Evolutionary conservation across 2,888 invertebrate species (phyloP), one percentile per base, ranked within the genome.

Genomic region (Automeris io): DNA sequence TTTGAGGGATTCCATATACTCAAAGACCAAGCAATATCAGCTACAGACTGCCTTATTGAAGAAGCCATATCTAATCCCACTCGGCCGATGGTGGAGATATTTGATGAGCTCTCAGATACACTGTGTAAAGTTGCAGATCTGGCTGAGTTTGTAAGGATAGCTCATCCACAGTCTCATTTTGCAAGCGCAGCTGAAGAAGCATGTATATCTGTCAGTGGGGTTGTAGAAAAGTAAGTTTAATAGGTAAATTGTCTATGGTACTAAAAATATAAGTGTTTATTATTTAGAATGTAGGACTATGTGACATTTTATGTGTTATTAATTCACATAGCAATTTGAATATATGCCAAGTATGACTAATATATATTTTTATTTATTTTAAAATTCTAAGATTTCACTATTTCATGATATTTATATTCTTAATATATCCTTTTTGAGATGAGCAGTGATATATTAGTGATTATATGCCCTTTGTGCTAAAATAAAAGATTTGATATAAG

Each of bases 111-210:
- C 7, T 99, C 99, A 0, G 95, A 99, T 72, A 92, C 93, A 0
- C 78, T 99, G 34, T 99, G 99, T 71, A 93, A 94, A 80, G 97
- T 98, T 0, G 99, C 99, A 0, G 99, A 99, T 77, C 85, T 99
- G 72, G 95, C 98, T 0, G 99, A 99, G 80, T 99, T 99, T 79
- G 91, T 99, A 29, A 89, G 99, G 46, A 90, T 97, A 21, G 95
- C 97, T 4, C 99, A 99, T 87, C 97, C 98, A 0, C 90, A 93
- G 45, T 73, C 83, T 19, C 86, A 89, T 18, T 98, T 91, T 69
- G 89, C 92, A 0, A 79, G 88, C 45, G 95, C 97, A 5, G 99
- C 99, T 0, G 97, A 98, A 75, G 91, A 95, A 55, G 94, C 96
- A 1, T 97, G 97, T 70, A 90, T 95, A 19, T 90, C 91, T 44